phyloP scores from a whole-genome alignment of 2,888 invertebrate genomes.

The Pimpla rufipes region DNA sequence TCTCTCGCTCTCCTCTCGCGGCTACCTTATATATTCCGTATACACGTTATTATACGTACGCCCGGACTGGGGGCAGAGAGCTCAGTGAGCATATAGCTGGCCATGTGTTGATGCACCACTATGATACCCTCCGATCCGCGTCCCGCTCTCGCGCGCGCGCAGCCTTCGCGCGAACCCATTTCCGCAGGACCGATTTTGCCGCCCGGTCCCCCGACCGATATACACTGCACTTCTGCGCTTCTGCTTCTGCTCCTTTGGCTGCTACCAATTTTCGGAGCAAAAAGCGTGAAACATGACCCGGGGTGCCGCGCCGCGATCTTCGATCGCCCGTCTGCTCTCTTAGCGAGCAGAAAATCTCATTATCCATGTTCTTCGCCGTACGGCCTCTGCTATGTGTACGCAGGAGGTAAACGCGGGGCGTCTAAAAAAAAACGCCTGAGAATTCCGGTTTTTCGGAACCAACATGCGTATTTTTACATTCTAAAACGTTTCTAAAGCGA shows the following conservation, averaged over 20 bases:
- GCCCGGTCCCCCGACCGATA: constrained; percentile 23
- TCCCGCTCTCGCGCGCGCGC: neutral
- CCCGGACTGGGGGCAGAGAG: constrained; percentile 41
- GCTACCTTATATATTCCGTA: constrained; percentile 56
- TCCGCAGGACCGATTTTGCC: constrained; percentile 66
- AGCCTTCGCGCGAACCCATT: constrained; percentile 55
- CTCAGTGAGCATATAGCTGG: constrained; percentile 26
- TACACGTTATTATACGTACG: constrained; percentile 46
- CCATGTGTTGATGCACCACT: constrained; percentile 38
- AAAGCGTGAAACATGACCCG: constrained; percentile 70
- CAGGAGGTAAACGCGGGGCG: neutral
- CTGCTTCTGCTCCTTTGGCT: constrained; percentile 57
- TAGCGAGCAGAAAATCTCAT: constrained; percentile 65
- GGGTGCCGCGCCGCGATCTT: constrained; percentile 66
- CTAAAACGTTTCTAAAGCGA: too few relatives aligned
- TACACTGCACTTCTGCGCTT: constrained; percentile 42
- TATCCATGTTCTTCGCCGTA: constrained; percentile 47
- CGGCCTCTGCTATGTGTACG: neutral
- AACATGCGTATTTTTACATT: too few relatives aligned
- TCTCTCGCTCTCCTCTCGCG: constrained; percentile 26
- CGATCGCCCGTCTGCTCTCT: constrained; percentile 52
- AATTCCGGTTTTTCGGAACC: neutral
- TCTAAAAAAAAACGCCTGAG: neutral
- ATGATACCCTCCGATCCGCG: constrained; percentile 12
- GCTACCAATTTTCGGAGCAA: constrained; percentile 69